Conservation (phyloP, 2,797 vertebrate genomes). For the Poecilia wingei region DNA sequence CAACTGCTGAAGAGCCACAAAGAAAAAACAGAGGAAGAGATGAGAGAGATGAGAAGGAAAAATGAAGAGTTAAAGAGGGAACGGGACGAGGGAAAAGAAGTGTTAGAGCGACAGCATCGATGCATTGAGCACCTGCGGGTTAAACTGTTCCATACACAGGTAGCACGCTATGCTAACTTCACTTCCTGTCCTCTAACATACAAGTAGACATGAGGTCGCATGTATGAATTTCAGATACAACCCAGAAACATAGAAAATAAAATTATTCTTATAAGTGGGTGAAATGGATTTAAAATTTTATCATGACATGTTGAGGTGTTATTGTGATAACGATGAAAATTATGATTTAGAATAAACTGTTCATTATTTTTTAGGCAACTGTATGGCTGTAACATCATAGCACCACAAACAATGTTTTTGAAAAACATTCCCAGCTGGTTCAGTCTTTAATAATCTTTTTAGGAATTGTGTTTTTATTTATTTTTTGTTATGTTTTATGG, state of each 20-base stretch:
- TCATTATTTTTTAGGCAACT: no score
- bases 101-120: slow-evolving; percentile 67
- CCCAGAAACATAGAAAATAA: not conserved
- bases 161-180: slow-evolving; percentile 24
- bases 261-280: not conserved
- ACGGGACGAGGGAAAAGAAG: slow-evolving; percentile 69
- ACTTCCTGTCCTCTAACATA: not conserved
- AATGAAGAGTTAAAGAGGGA: slow-evolving; percentile 81
- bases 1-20: slow-evolving; percentile 81
- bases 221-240: not conserved
- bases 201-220: not conserved
- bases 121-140: slow-evolving; percentile 73
- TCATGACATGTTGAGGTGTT: not conserved
- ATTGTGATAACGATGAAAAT: not conserved
- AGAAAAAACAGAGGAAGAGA: slow-evolving; percentile 79
- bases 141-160: slow-evolving; percentile 75
- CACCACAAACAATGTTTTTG: no score
- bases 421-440: not conserved
- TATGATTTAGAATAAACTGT: no score
- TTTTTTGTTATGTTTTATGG: not conserved
- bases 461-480: not conserved
- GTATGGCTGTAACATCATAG: no score
- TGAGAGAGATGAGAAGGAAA: slow-evolving; percentile 74
- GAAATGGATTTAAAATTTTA: no score
- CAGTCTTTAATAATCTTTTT: not conserved